Base-by-base conservation (phyloP, 2,113 vertebrate genomes). In the Amazona vittata region DNA sequence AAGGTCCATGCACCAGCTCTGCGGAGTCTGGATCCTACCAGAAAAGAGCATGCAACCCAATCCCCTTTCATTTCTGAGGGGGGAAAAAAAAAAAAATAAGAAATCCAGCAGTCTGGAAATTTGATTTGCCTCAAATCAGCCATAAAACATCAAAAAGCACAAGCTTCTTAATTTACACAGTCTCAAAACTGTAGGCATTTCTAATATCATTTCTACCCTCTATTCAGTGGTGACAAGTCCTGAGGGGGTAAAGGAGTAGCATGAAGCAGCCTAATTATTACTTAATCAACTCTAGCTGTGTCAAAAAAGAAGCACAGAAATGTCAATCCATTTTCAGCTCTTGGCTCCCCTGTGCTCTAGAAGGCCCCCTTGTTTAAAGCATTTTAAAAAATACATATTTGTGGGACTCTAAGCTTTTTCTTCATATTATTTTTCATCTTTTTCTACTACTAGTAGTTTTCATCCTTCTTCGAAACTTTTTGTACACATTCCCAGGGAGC, bases 151-250 rank as follows among this genome's bases (percentile, higher is more conserved):
- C 59, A 86, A 89, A 86, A 95, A 93, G 29, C 29, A 43, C 69
- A 75, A 68, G 62, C 33, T 53, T 60, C 57, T 84, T 86, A 60
- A 95, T 94, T 90, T 93, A 71, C 39, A 33, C 18, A 12, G 60
- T 62, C 69, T 73, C 17, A 76, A 86, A 95, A 92, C 16, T 85
- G 64, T 70, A 82, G 81, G 69, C 80, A 84, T 89, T 91, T 87
- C 80, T 84, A 53, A 9, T 64, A 93, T 71, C 1, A 75, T 81
- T 95, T 84, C 62, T 92, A 47, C 25, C 13, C 39, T 90, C 89
- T 84, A 62, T 95, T 96, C 83, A 68, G 20, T 65, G 70, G 65
- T 96, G 96, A 96, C 96, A 96, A 22, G 89, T 97, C 95, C 94
- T 92, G 65, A 91, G 94, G 94, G 93, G 41, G 11, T 69, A 80